A percentile compares a stretch with the other conserved stretches of the same genome.
Conservation (phyloP, 1,140 invertebrate genomes). For the Drosophila rufa region DNA sequence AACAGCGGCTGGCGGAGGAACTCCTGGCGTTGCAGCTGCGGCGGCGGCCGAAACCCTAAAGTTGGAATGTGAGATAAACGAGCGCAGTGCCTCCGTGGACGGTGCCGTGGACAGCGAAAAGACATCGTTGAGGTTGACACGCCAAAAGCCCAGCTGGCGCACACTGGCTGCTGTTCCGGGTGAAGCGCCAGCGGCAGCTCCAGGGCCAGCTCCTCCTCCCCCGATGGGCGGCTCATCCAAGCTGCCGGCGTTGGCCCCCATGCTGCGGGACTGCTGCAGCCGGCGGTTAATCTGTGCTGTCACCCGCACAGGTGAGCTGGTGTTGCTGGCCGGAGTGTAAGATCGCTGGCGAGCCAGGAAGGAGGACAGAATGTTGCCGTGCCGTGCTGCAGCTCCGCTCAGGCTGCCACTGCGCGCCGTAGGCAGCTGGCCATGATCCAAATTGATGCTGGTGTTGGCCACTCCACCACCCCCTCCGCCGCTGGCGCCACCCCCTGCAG, state of each 20-base stretch:
- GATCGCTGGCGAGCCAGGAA: conserved; percentile 64
- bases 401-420: conserved; percentile 48
- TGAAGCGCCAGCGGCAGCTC: conserved; percentile 6
- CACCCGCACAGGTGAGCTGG: conserved; percentile 42
- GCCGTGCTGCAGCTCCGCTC: conserved; percentile 15
- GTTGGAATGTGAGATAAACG: conserved; percentile 73
- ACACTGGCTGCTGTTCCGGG: conserved; percentile 26
- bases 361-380: conserved; percentile 50
- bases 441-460: conserved; percentile 41
- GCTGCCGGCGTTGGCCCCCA: conserved; percentile 43
- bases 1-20: conserved; percentile 1
- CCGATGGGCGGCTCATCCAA: conserved; percentile 44
- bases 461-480: conserved; percentile 9
- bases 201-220: conserved; percentile 3
- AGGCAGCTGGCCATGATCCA: conserved; percentile 42
- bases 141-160: conserved; percentile 68
- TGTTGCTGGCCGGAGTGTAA: conserved; percentile 50
- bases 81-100: conserved; percentile 67
- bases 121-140: conserved; percentile 68
- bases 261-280: conserved; percentile 66
- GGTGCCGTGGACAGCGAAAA: conserved; percentile 68
- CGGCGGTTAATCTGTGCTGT: conserved; percentile 60
- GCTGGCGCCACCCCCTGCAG: conserved; percentile 6
- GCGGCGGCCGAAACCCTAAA: conserved; percentile 56
- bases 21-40: not conserved